Percentiles rank a stretch among this genome's conserved stretches.
Evolutionary conservation across 2,888 invertebrate species (phyloP).

Genomic region (Lomographa bimaculata): DNA sequence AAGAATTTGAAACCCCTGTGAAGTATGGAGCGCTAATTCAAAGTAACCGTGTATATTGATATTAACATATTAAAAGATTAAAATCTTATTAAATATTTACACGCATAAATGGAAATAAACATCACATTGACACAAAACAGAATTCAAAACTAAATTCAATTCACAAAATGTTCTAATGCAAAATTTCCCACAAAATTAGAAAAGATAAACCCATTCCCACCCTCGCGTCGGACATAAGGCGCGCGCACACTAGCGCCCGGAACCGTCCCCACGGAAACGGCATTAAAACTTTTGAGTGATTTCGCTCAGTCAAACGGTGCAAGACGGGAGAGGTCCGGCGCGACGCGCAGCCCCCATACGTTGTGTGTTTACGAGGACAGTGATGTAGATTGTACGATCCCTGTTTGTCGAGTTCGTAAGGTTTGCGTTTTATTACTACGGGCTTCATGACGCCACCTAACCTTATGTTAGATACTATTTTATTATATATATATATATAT

Average conservation of each 20-base stretch:
- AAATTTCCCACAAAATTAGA: slow-evolving; percentile 9
- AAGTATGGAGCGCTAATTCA: too few species aligned
- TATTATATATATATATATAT: too few species aligned
- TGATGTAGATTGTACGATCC: slow-evolving; percentile 16
- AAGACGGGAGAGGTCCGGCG: slow-evolving; percentile 67
- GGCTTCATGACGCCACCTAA: too few species aligned
- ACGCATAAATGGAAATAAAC: too few species aligned
- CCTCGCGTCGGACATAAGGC: slow-evolving; percentile 43
- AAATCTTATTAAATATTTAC: too few species aligned
- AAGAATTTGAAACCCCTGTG: too few species aligned
- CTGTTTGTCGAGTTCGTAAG: slow-evolving; percentile 14
- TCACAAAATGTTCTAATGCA: too few species aligned
- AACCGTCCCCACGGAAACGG: slow-evolving; percentile 73
- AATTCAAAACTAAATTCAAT: too few species aligned
- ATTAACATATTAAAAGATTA: too few species aligned
- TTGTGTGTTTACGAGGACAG: slow-evolving; percentile 29
- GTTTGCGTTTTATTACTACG: slow-evolving; percentile 3
- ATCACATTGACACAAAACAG: too few species aligned
- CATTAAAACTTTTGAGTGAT: slow-evolving; percentile 83
- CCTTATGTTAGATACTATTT: too few species aligned
- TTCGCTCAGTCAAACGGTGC: slow-evolving; percentile 80
- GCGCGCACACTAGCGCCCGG: slow-evolving; percentile 50
- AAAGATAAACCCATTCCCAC: slow-evolving; percentile 34
- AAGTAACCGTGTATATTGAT: too few species aligned
- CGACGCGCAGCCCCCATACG: slow-evolving; percentile 41